Percentiles rank a stretch among this genome's conserved stretches.
Evolutionary conservation across 2,113 vertebrate genomes (phyloP).

Genomic region (Barnardius zonarius): DNA sequence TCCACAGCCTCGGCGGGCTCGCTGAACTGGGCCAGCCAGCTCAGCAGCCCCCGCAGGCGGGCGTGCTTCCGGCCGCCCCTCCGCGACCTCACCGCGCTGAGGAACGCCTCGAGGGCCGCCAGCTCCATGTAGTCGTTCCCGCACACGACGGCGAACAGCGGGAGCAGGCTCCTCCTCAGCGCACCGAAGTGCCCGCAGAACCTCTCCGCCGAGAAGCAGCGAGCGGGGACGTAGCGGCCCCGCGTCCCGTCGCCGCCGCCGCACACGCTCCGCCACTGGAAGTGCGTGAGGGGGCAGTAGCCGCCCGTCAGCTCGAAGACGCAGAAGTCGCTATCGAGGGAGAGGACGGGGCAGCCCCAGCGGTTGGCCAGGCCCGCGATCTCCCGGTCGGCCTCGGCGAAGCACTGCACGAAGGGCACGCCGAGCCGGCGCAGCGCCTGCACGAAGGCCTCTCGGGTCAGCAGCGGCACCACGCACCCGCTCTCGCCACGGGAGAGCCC

Average conservation of each 20-base stretch:
- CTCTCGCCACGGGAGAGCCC: slow-evolving; percentile 73
- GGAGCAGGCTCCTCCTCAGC: slow-evolving; percentile 78
- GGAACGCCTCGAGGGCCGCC: slow-evolving; percentile 70
- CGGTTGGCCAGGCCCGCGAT: slow-evolving; percentile 87
- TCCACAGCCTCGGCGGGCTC: slow-evolving; percentile 75
- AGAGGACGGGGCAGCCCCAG: slow-evolving; percentile 89
- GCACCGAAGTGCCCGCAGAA: slow-evolving; percentile 80
- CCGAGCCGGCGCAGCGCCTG: slow-evolving; percentile 79
- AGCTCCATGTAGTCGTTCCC: slow-evolving; percentile 85
- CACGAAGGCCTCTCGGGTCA: slow-evolving; percentile 82
- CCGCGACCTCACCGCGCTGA: slow-evolving; percentile 55
- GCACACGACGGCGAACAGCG: slow-evolving; percentile 85
- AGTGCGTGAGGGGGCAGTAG: slow-evolving; percentile 82
- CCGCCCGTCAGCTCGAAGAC: slow-evolving; percentile 88
- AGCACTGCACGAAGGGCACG: slow-evolving; percentile 85
- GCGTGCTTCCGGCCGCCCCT: slow-evolving; percentile 54
- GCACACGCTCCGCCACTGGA: slow-evolving; percentile 82
- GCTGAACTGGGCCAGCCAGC: slow-evolving; percentile 83
- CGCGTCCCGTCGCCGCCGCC: neutral
- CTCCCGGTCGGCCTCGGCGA: slow-evolving; percentile 90
- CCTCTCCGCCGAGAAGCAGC: slow-evolving; percentile 71
- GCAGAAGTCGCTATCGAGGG: slow-evolving; percentile 93
- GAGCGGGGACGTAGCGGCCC: slow-evolving; percentile 78
- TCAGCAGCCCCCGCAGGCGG: slow-evolving; percentile 79
- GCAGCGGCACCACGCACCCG: slow-evolving; percentile 80